A percentile compares a stretch with the other conserved stretches of the same genome.
phyloP scores from a whole-genome alignment of 2,888 invertebrate species.

The Dolomedes plantarius region DNA sequence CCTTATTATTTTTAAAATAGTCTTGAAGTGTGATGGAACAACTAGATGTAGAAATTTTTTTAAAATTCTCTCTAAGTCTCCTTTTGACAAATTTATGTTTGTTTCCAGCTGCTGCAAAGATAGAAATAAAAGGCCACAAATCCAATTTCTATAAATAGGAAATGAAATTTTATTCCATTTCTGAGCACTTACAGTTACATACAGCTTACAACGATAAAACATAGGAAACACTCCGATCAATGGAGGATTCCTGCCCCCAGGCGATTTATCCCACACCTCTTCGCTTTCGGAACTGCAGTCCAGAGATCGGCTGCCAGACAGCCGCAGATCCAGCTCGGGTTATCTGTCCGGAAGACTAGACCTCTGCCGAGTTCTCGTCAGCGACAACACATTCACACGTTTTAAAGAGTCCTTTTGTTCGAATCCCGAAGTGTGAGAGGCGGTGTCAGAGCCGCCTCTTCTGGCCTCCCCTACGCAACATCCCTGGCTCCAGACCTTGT shows the following conservation, averaged over 20 bases:
- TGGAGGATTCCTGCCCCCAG: slow-evolving; percentile 42
- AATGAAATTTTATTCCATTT: slow-evolving; percentile 10
- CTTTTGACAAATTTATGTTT: too few species aligned
- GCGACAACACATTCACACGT: neutral
- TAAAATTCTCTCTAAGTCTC: too few species aligned
- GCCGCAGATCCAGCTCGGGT: slow-evolving; percentile 65
- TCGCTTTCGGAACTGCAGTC: slow-evolving; percentile 25
- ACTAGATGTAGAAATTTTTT: too few species aligned
- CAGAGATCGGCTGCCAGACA: slow-evolving; percentile 30
- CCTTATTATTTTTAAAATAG: too few species aligned
- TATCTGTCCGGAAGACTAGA: slow-evolving; percentile 2
- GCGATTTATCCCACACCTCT: slow-evolving; percentile 30
- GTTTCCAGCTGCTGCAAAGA: too few species aligned
- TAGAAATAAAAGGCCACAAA: too few species aligned
- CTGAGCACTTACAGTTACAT: slow-evolving; percentile 25
- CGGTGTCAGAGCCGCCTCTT: neutral
- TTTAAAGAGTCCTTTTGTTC: neutral
- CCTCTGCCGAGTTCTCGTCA: neutral
- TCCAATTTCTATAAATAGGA: slow-evolving; percentile 3
- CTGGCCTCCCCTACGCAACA: slow-evolving; percentile 27
- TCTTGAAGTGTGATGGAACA: too few species aligned
- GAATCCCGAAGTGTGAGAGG: neutral
- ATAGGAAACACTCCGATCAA: slow-evolving; percentile 34
- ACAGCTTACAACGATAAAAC: slow-evolving; percentile 61
- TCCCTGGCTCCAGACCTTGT: slow-evolving; percentile 41